Evolutionary conservation across 2,888 invertebrate genomes (phyloP).

Genomic region (Leucozona laternaria): DNA sequence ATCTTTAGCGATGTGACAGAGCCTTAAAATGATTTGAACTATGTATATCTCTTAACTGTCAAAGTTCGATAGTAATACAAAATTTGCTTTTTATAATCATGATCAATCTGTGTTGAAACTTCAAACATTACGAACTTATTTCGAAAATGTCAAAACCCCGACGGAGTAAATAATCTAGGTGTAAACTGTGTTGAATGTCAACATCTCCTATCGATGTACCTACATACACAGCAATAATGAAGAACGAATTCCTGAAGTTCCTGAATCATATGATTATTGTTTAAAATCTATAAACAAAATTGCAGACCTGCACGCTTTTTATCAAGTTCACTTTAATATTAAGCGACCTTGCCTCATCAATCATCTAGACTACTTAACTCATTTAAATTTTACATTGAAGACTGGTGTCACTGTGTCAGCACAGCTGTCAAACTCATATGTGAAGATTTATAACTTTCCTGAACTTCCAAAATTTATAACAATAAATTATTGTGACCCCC

Average conservation of each 20-base stretch:
- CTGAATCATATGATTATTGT: neutral
- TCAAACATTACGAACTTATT: neutral
- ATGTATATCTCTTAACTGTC: neutral
- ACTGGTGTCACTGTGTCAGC: neutral
- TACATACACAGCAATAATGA: neutral
- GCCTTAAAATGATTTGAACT: neutral
- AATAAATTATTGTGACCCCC: neutral
- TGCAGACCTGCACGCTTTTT: neutral
- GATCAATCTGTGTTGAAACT: neutral
- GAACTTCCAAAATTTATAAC: neutral
- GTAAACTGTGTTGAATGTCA: neutral
- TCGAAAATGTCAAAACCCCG: neutral
- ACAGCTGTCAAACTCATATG: neutral
- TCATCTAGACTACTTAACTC: neutral
- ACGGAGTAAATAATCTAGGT: neutral
- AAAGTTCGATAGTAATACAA: neutral
- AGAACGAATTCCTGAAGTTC: neutral
- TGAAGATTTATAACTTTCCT: slow-evolving; percentile 1
- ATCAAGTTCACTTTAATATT: neutral
- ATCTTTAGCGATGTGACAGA: neutral
- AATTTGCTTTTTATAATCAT: neutral
- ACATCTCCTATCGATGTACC: neutral
- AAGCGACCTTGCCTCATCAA: slow-evolving; percentile 20
- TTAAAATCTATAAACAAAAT: neutral
- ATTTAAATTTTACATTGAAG: neutral